A percentile compares a stretch with the other conserved stretches of the same genome.
These are phyloP conservation scores for Patella depressa DNA, from an alignment of 2,888 invertebrate genomes.

Conservation along the genomic window DNA sequence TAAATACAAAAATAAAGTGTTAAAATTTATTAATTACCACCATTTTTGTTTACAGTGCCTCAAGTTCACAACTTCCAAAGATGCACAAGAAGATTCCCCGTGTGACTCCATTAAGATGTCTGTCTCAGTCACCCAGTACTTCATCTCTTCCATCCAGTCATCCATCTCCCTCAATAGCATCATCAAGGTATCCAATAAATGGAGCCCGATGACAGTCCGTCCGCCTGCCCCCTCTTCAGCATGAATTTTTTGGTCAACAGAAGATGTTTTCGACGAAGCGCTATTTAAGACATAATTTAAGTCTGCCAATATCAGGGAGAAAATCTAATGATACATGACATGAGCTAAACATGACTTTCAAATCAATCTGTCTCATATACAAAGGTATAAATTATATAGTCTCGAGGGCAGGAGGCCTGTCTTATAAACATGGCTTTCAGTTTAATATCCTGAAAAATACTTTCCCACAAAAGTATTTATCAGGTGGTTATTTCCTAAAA, in stretches of 20 bases:
- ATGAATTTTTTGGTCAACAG: conserved; percentile 37
- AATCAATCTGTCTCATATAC: no score
- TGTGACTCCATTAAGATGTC: conserved; percentile 17
- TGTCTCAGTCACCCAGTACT: conserved; percentile 19
- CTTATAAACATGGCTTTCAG: no score
- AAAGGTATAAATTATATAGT: no score
- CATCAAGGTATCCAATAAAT: conserved; percentile 24
- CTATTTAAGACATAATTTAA: no score
- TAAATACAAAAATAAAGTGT: conserved; percentile 1
- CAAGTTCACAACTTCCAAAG: conserved; percentile 38
- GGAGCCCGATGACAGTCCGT: conserved; percentile 59
- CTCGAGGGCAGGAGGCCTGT: no score
- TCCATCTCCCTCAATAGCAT: conserved; percentile 22
- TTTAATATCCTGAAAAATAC: no score
- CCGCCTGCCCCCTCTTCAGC: conserved; percentile 63
- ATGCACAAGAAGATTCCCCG: conserved; percentile 33
- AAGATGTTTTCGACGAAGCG: no score
- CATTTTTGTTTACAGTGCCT: conserved; percentile 25
- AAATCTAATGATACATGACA: no score
- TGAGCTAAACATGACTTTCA: no score
- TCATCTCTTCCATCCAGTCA: conserved; percentile 11
- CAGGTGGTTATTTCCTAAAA: no score
- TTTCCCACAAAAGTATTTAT: no score
- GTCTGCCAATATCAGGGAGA: no score
- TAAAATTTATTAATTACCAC: not conserved